A percentile compares a stretch with the other conserved stretches of the same genome.
phyloP scores from a whole-genome alignment of 2,113 vertebrate species.

The Paralichthys olivaceus region DNA sequence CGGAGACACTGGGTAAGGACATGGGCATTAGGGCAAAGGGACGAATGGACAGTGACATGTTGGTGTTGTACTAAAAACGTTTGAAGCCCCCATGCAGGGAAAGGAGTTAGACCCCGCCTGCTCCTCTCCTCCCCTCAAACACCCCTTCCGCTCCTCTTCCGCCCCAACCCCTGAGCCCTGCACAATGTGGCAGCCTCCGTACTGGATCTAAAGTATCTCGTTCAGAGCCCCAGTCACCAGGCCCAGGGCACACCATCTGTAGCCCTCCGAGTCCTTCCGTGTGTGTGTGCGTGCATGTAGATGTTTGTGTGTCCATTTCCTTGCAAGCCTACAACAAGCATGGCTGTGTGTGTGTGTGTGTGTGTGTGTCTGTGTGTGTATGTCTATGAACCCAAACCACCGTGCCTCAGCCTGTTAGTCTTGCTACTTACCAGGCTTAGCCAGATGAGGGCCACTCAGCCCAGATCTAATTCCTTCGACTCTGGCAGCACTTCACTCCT shows the following conservation, averaged over 20 bases:
- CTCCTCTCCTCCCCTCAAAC: constrained; percentile 47
- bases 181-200: constrained; percentile 57
- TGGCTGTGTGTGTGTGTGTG: constrained; percentile 20
- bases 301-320: background rate
- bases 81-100: constrained; percentile 43
- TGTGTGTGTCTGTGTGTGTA: constrained; percentile 37
- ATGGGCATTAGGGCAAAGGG: constrained; percentile 66
- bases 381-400: constrained; percentile 65
- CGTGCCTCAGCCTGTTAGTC: constrained; percentile 78
- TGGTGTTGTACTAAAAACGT: constrained; percentile 68
- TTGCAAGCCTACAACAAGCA: constrained; percentile 33
- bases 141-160: constrained; percentile 70
- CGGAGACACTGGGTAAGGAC: constrained; percentile 28
- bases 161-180: constrained; percentile 62
- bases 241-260: constrained; percentile 79
- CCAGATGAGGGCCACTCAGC: constrained; percentile 79
- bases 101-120: constrained; percentile 17
- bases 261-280: constrained; percentile 73
- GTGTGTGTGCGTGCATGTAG: constrained; percentile 17
- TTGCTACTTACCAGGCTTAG: constrained; percentile 80
- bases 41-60: constrained; percentile 73
- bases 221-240: constrained; percentile 67
- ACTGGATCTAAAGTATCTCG: constrained; percentile 71
- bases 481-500: constrained; percentile 76
- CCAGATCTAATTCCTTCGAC: constrained; percentile 75